Percentiles rank a stretch among this genome's conserved stretches.
Evolutionary conservation across 2,797 vertebrate species (phyloP).

Genomic region (Pseudocheirus occidentalis): DNA sequence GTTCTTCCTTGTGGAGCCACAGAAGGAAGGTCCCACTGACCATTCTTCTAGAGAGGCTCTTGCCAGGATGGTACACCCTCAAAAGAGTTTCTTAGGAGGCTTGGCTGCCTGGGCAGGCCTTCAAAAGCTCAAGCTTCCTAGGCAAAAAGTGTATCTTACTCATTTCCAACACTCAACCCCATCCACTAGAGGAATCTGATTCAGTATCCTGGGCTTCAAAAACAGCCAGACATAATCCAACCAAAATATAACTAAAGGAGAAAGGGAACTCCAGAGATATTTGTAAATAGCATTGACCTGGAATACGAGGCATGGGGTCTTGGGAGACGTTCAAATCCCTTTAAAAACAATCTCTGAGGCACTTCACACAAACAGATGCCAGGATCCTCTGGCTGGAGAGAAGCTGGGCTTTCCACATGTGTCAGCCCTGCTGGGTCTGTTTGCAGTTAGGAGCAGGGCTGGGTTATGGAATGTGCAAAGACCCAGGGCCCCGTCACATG

Average conservation of each 20-base stretch:
- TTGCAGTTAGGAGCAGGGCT: neutral
- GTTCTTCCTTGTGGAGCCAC: neutral
- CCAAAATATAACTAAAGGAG: neutral
- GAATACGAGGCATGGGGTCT: neutral
- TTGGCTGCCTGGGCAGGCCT: neutral
- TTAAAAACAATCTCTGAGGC: neutral
- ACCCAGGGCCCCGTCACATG: neutral
- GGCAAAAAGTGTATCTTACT: neutral
- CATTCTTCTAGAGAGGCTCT: neutral
- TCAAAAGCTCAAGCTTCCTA: neutral
- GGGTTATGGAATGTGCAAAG: neutral
- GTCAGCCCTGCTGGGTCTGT: neutral
- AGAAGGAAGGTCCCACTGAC: neutral
- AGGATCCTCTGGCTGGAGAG: neutral
- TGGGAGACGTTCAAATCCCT: neutral
- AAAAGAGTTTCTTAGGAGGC: neutral
- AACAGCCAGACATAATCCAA: neutral
- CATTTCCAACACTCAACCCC: neutral
- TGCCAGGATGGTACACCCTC: neutral
- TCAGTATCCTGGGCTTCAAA: neutral
- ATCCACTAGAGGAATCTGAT: neutral
- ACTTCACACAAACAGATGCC: neutral
- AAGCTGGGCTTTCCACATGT: neutral
- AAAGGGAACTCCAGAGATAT: neutral
- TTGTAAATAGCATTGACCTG: slow-evolving; percentile 7